These are phyloP conservation scores for Spheniscus mendiculus DNA, from an alignment of 2,113 vertebrate genomes.

Conservation along the genomic window DNA sequence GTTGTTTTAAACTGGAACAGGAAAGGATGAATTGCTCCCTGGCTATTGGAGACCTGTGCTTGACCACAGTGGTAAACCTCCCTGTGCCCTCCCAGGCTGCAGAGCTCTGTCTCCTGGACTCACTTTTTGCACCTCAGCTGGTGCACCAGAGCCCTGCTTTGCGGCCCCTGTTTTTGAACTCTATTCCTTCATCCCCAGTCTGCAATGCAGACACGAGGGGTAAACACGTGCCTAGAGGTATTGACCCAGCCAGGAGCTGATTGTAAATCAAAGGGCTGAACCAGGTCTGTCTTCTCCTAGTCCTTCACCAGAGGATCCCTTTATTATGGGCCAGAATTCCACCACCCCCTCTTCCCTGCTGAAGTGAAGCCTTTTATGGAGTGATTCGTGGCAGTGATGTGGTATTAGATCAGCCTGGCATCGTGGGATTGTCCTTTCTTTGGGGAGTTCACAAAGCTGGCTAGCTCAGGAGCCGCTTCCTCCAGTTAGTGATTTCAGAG, in stretches of 20 bases:
- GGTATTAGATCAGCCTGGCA: background rate
- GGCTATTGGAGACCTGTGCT: background rate
- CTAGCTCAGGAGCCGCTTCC: background rate
- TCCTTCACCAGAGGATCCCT: background rate
- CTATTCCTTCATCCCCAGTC: background rate
- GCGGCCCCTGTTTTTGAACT: background rate
- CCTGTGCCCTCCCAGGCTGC: background rate
- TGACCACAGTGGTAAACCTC: background rate
- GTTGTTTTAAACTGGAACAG: background rate
- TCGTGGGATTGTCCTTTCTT: background rate
- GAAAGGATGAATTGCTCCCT: background rate
- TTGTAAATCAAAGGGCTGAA: background rate
- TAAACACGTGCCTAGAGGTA: background rate
- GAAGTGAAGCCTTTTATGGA: background rate
- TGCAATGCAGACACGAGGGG: rapidly evolving
- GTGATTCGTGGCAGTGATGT: background rate
- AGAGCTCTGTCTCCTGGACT: background rate
- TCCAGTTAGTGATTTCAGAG: background rate
- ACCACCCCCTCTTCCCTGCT: background rate
- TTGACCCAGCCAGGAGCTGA: background rate
- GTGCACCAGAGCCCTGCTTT: background rate
- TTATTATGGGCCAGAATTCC: background rate
- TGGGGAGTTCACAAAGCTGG: background rate
- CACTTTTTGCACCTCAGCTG: background rate
- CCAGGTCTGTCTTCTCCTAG: background rate